Conservation (phyloP, 2,113 vertebrate species). For the Megatriorchis doriae region DNA sequence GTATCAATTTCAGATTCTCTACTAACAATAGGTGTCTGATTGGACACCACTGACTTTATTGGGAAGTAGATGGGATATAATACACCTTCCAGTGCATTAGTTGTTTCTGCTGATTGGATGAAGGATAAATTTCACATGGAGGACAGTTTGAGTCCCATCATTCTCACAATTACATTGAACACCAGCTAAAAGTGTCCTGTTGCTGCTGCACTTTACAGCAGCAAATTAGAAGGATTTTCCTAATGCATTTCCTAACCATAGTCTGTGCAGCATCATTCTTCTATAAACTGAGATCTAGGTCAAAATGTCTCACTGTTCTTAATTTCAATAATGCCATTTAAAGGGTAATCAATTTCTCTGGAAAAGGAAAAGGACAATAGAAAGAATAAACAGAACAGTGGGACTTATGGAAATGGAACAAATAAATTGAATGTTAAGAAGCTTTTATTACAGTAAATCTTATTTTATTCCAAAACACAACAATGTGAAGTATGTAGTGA, state of each 20-base stretch:
- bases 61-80: slow-evolving; percentile 74
- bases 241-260: slow-evolving; percentile 21
- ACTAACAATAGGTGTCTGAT: slow-evolving; percentile 80
- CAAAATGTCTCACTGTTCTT: neutral
- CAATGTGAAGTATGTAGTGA: neutral
- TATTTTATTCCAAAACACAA: slow-evolving; percentile 8
- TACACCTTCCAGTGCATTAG: slow-evolving; percentile 69
- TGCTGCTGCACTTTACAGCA: slow-evolving; percentile 44
- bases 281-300: slow-evolving; percentile 14
- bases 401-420: neutral
- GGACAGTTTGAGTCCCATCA: slow-evolving; percentile 68
- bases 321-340: slow-evolving; percentile 50
- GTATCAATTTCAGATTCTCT: slow-evolving; percentile 80
- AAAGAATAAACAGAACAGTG: slow-evolving; percentile 33
- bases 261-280: slow-evolving; percentile 1
- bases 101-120: slow-evolving; percentile 77
- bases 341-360: neutral
- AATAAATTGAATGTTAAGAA: neutral
- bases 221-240: slow-evolving; percentile 55
- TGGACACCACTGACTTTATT: slow-evolving; percentile 76
- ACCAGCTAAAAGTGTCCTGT: slow-evolving; percentile 58
- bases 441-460: slow-evolving; percentile 22
- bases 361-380: slow-evolving; percentile 7
- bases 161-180: slow-evolving; percentile 62
- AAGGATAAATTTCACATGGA: slow-evolving; percentile 70